Percentiles rank a stretch among this genome's conserved stretches.
Evolutionary conservation across 2,888 invertebrate species (phyloP).

Genomic region (Lycocerus yunnanus): DNA sequence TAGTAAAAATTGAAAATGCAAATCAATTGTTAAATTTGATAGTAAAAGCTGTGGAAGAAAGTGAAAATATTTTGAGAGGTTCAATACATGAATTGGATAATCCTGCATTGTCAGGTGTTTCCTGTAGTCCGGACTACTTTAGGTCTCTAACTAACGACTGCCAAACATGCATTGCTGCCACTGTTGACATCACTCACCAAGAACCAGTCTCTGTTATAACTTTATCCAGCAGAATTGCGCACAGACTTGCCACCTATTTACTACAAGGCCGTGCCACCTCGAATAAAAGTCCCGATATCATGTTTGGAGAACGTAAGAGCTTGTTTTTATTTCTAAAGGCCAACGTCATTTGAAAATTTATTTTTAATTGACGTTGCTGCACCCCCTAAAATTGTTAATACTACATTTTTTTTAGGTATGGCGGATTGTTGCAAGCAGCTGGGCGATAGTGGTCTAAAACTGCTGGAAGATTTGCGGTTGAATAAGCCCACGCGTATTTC

Average conservation of each 20-base stretch:
- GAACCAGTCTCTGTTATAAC: constrained; percentile 51
- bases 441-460: constrained; percentile 59
- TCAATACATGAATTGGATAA: constrained; percentile 66
- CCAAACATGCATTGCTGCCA: constrained; percentile 52
- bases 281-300: constrained; percentile 73
- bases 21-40: constrained; percentile 44
- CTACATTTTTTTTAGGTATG: constrained; percentile 56
- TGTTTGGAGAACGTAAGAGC: constrained; percentile 66
- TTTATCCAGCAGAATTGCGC: constrained; percentile 60
- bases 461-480: constrained; percentile 58
- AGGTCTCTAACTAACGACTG: constrained; percentile 54
- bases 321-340: too few species aligned
- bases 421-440: constrained; percentile 64
- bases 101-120: constrained; percentile 67
- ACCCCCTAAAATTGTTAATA: not conserved
- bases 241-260: constrained; percentile 65
- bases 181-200: constrained; percentile 32
- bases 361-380: not conserved
- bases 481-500: constrained; percentile 44
- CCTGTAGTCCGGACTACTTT: constrained; percentile 68
- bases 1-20: constrained; percentile 42
- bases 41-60: constrained; percentile 47
- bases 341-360: too few species aligned
- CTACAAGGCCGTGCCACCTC: constrained; percentile 78
- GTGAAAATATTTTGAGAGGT: constrained; percentile 48